These are phyloP conservation scores for Ladona fulva DNA, from an alignment of 1,140 invertebrate species.

Conservation along the genomic window DNA sequence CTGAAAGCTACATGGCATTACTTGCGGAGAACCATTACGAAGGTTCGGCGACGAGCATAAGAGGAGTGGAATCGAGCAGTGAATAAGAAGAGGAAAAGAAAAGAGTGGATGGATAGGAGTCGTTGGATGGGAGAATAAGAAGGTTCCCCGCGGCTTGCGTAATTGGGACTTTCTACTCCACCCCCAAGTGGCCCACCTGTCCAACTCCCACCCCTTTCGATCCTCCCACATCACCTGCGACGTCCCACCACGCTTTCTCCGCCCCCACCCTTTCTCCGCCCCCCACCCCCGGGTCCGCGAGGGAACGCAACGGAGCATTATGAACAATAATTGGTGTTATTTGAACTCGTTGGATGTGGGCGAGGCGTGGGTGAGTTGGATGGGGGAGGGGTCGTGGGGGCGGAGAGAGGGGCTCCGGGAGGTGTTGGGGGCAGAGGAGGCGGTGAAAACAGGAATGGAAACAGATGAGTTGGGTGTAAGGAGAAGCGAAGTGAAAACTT, in stretches of 20 bases:
- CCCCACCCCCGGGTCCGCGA: not conserved
- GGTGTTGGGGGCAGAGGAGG: too few relatives aligned
- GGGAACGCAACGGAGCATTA: not conserved
- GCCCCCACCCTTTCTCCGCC: too few relatives aligned
- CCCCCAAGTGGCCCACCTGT: not conserved
- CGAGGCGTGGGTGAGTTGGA: not conserved
- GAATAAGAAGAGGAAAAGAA: not conserved
- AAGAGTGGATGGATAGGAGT: not conserved
- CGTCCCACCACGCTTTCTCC: too few relatives aligned
- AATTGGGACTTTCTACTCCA: not conserved
- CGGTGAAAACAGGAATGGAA: too few relatives aligned
- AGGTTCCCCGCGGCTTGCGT: not conserved
- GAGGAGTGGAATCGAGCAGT: not conserved
- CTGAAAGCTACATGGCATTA: not conserved
- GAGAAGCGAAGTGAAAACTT: too few relatives aligned
- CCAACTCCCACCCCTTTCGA: not conserved
- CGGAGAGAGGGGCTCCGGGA: not conserved
- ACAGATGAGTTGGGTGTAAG: too few relatives aligned
- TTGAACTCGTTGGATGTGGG: conserved; percentile 2
- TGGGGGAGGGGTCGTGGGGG: not conserved
- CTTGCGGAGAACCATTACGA: not conserved
- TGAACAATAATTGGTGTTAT: conserved; percentile 10
- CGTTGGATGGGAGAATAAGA: not conserved
- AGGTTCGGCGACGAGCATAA: not conserved
- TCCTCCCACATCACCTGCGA: not conserved